Evolutionary conservation across 2,797 vertebrate species (phyloP).

Genomic region (Eurystomus glaucurus): DNA sequence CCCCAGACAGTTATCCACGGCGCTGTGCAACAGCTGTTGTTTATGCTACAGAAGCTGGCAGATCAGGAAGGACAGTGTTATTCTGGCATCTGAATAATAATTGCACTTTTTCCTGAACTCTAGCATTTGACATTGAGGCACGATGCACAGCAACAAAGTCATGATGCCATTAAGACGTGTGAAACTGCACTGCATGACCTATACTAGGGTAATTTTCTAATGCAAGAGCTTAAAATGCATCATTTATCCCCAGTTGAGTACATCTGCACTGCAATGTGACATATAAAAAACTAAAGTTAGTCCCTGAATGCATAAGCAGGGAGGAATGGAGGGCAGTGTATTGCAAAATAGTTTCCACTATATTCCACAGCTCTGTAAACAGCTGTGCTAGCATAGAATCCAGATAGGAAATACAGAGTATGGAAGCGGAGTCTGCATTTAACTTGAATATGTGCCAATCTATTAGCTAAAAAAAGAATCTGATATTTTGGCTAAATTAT

Average conservation of each 20-base stretch:
- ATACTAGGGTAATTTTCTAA: not conserved
- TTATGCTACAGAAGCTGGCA: not conserved
- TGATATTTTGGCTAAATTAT: not conserved
- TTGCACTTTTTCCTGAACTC: not conserved
- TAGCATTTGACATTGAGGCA: constrained; percentile 1
- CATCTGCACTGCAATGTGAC: not conserved
- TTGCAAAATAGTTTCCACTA: not conserved
- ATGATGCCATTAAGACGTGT: not conserved
- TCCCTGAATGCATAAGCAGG: not conserved
- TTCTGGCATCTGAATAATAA: not conserved
- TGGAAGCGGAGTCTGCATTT: not conserved
- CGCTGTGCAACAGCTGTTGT: not conserved
- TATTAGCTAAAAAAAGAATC: not conserved
- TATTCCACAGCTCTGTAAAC: not conserved
- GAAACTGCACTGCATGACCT: not conserved
- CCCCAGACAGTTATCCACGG: not conserved
- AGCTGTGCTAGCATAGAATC: not conserved
- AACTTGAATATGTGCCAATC: not conserved
- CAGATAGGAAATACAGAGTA: not conserved
- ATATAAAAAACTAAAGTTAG: not conserved
- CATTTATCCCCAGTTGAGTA: not conserved
- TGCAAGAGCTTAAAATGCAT: not conserved
- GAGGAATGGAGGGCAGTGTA: not conserved
- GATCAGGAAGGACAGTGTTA: not conserved
- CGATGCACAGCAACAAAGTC: not conserved